Evolutionary conservation across 2,888 invertebrate genomes (phyloP).

Genomic region (Baronia brevicornis): DNA sequence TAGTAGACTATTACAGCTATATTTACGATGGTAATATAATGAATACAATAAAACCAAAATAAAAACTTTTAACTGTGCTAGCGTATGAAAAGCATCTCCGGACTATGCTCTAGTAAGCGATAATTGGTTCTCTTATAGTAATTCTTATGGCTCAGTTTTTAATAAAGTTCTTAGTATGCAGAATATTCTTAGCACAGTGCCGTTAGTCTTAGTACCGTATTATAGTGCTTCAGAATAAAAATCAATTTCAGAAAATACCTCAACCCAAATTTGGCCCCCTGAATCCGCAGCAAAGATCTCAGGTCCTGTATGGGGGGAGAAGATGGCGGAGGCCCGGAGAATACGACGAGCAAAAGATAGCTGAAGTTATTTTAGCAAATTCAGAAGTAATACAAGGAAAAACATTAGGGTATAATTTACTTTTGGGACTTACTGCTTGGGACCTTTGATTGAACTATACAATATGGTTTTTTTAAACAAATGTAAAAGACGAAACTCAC

Average conservation of each 20-base stretch:
- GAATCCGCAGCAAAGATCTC: slow-evolving; percentile 80
- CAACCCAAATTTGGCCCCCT: slow-evolving; percentile 72
- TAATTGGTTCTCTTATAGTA: no score
- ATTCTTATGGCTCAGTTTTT: no score
- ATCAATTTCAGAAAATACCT: slow-evolving; percentile 54
- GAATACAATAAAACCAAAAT: no score
- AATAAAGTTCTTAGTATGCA: no score
- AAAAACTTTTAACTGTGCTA: no score
- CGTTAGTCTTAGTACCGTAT: not conserved
- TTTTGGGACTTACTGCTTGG: slow-evolving; percentile 1
- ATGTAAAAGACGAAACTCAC: no score
- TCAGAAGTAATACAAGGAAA: slow-evolving; percentile 90
- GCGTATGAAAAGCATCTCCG: no score
- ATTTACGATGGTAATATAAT: no score
- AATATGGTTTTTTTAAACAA: no score
- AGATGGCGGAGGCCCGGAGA: slow-evolving; percentile 88
- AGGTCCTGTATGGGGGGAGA: slow-evolving; percentile 85
- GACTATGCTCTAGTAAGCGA: no score
- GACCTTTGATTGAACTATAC: no score
- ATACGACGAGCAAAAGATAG: slow-evolving; percentile 92
- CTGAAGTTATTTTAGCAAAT: slow-evolving; percentile 88
- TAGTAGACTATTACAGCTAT: no score
- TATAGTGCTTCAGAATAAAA: slow-evolving; percentile 50
- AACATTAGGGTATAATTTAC: slow-evolving; percentile 84
- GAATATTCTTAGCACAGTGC: not conserved